phyloP scores from a whole-genome alignment of 2,888 invertebrate genomes.

The Drosophila neutralis region DNA sequence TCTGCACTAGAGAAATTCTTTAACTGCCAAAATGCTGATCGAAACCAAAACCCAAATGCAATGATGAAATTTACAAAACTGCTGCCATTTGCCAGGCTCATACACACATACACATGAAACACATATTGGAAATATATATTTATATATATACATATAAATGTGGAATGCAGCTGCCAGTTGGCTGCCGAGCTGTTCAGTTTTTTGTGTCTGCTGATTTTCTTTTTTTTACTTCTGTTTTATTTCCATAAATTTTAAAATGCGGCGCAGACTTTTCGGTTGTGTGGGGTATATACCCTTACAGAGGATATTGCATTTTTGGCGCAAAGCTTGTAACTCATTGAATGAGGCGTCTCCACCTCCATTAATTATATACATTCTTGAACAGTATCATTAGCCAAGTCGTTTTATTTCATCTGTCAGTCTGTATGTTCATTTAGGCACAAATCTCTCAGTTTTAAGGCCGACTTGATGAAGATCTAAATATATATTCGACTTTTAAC shows the following conservation, averaged over 20 bases:
- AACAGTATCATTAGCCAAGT: not conserved
- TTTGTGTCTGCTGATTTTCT: constrained; percentile 18
- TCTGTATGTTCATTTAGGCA: not conserved
- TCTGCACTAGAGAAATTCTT: constrained; percentile 55
- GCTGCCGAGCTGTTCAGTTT: constrained; percentile 26
- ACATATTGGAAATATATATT: not conserved
- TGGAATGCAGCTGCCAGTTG: constrained; percentile 18
- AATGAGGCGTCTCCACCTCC: not conserved
- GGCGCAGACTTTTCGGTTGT: constrained; percentile 18
- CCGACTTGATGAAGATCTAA: not conserved
- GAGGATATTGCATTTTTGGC: not conserved
- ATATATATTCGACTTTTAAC: not conserved
- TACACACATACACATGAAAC: constrained; percentile 13
- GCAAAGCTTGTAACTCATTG: not conserved
- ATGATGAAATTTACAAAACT: constrained; percentile 60
- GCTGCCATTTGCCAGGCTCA: constrained; percentile 55
- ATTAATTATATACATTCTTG: not conserved
- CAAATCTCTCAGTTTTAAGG: not conserved
- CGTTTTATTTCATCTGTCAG: not conserved
- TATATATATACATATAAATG: not conserved
- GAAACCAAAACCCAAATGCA: constrained; percentile 56
- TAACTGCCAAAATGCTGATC: constrained; percentile 58
- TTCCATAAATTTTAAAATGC: constrained; percentile 61
- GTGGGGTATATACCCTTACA: not conserved
- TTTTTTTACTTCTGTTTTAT: constrained; percentile 22